Evolutionary conservation across 2,797 vertebrate genomes (phyloP).

Genomic region (Cynodonichthys magdalenae): DNA sequence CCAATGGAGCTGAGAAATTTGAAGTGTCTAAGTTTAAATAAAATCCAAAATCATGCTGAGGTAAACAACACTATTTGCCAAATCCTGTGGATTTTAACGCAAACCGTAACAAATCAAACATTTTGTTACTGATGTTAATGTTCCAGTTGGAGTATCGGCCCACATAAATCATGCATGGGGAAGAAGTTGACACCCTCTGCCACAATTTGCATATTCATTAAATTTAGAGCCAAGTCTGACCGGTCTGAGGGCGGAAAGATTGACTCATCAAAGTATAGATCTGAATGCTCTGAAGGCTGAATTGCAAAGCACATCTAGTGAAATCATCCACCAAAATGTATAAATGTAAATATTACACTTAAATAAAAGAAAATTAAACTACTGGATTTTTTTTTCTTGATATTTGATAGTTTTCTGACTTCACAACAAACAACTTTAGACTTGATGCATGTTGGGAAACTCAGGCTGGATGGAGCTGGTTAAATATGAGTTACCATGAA

Average conservation of each 20-base stretch:
- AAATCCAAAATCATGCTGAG: background rate
- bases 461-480: too few species aligned
- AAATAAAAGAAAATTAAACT: background rate
- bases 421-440: background rate
- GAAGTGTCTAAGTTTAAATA: too few species aligned
- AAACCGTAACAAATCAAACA: background rate
- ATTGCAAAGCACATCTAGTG: constrained; percentile 7
- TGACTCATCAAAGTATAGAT: constrained; percentile 25
- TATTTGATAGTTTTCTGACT: background rate
- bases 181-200: constrained; percentile 21
- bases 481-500: too few species aligned
- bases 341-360: background rate
- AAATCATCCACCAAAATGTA: constrained; percentile 28
- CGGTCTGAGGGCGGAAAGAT: constrained; percentile 22
- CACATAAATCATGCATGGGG: constrained; percentile 5
- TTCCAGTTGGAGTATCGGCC: background rate
- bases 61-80: background rate
- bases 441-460: too few species aligned
- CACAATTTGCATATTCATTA: constrained; percentile 45
- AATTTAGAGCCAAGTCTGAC: constrained; percentile 24
- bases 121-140: background rate
- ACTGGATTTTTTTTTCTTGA: background rate
- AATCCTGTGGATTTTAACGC: background rate
- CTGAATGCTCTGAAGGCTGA: constrained; percentile 16
- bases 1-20: background rate